Evolutionary conservation across 2,797 vertebrate genomes (phyloP).

Genomic region (Discoglossus pictus): DNA sequence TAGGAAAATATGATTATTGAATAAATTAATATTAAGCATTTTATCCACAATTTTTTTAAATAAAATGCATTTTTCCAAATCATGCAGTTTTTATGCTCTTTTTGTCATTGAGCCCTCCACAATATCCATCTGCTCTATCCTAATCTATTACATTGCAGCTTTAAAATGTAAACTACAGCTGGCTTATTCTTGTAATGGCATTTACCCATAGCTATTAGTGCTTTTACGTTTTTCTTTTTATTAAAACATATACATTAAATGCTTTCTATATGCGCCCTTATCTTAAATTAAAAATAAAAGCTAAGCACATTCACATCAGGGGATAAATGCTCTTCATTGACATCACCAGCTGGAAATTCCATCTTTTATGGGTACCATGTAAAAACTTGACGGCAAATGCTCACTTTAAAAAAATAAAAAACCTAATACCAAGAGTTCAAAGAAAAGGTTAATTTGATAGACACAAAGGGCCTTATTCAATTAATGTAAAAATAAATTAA

Average conservation of each 20-base stretch:
- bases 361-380: slow-evolving; percentile 32
- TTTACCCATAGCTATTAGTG: slow-evolving; percentile 42
- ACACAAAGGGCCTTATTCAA: too few relatives aligned
- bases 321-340: slow-evolving; percentile 35
- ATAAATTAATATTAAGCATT: too few relatives aligned
- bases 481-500: too few relatives aligned
- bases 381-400: slow-evolving; percentile 36
- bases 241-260: slow-evolving; percentile 42
- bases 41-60: too few relatives aligned
- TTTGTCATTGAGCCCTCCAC: slow-evolving; percentile 34
- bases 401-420: too few relatives aligned
- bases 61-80: slow-evolving; percentile 12
- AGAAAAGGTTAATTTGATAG: too few relatives aligned
- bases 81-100: slow-evolving; percentile 27
- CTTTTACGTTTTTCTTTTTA: slow-evolving; percentile 42
- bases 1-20: too few relatives aligned
- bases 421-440: too few relatives aligned
- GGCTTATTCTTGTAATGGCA: slow-evolving; percentile 40
- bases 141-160: slow-evolving; percentile 45
- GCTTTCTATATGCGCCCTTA: slow-evolving; percentile 36
- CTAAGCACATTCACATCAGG: slow-evolving; percentile 21
- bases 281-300: slow-evolving; percentile 43
- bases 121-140: slow-evolving; percentile 45
- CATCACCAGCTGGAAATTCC: slow-evolving; percentile 48
- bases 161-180: slow-evolving; percentile 43